Evolutionary conservation across 2,888 invertebrate species (phyloP).

Genomic region (Tenodera sinensis): DNA sequence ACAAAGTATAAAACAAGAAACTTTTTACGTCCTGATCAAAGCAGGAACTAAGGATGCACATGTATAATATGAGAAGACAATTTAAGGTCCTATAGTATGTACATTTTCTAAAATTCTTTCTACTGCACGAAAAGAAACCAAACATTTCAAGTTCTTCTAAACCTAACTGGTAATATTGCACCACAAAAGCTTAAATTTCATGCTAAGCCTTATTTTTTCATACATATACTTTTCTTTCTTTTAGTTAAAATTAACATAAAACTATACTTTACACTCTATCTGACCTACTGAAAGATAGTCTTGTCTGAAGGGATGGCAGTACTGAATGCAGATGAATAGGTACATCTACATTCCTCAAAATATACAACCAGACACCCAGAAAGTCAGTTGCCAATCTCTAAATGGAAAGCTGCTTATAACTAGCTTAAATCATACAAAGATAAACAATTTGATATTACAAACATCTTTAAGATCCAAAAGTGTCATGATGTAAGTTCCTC

Average conservation of each 20-base stretch:
- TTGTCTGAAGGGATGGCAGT: background rate
- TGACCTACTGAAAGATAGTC: too few species aligned
- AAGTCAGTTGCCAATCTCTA: too few species aligned
- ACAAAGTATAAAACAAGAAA: background rate
- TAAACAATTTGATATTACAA: background rate
- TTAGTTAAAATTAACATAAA: background rate
- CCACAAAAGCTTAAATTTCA: background rate
- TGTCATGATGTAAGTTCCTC: slow-evolving; percentile 64
- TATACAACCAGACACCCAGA: background rate
- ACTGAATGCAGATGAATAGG: background rate
- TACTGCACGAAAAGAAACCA: too few species aligned
- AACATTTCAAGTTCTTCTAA: background rate
- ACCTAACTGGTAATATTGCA: background rate
- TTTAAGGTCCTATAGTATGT: too few species aligned
- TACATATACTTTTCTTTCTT: background rate
- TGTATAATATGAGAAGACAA: too few species aligned
- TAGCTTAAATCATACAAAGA: background rate
- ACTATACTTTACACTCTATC: background rate
- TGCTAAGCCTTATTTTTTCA: background rate
- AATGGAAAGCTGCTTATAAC: background rate
- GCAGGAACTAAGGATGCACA: background rate
- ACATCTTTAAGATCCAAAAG: slow-evolving; percentile 9
- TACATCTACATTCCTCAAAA: background rate
- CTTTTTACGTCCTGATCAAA: background rate
- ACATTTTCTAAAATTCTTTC: too few species aligned